Evolutionary conservation across 2,797 vertebrate species (phyloP), one percentile per base, ranked within the genome.

Genomic region (Gila robusta): DNA sequence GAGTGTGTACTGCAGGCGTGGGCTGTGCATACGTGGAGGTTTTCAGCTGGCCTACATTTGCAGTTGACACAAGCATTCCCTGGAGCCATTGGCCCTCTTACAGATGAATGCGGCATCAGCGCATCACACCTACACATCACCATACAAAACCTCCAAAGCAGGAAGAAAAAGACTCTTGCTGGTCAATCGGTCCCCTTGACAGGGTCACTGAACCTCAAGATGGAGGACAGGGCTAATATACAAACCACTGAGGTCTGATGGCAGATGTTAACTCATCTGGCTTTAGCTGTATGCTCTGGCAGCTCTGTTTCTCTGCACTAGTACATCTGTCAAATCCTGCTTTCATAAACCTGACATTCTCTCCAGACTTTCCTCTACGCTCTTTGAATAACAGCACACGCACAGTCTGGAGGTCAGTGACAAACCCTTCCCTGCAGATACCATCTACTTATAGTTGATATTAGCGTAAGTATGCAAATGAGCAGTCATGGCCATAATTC

Each of bases 1-100:
- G 21, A 82, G 35, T 41, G n/a, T 85, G 44, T 19, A 71, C 28
- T 52, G 56, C 39, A 72, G 47, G 72, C 52, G 39, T 77, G 64
- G 64, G 26, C n/a, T 52, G 28, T 59, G 62, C n/a, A 62, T 69
- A 56, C 47, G 73, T 86, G 86, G 49, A 77, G 86, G 80, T 70
- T 83, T 83, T 81, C 47, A 80, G 41, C 56, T 88, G 84, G 76
- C 86, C 86, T 89, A 89, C 76, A 86, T 87, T 85, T 70, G 32
- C 83, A 83, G 83, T 79, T 87, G 83, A 52, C 79, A 71, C 83
- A 2, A 49, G 59, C 82, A 17, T 54, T 64, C 86, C 80, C 83
- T 26, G 28, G 69, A 87, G 88, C 77, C 73, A 44, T 9, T 69
- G 69, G 47, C 56, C 80, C 37, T 69, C 72, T 71, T 83, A 49